phyloP scores from a whole-genome alignment of 2,113 vertebrate genomes.

The Raja brachyura region DNA sequence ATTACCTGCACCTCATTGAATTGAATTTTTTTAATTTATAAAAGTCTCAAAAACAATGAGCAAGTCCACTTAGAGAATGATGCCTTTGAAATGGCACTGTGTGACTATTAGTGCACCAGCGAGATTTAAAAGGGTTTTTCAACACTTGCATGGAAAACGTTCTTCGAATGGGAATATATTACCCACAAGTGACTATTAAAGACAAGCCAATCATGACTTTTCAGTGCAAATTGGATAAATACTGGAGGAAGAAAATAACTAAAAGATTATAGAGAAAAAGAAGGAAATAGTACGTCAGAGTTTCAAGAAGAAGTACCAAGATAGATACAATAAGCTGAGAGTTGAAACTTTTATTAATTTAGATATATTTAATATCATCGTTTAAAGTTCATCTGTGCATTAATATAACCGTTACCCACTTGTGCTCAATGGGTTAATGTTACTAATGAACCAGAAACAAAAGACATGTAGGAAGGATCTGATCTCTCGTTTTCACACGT shows the following conservation, averaged over 20 bases:
- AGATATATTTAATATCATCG: background rate
- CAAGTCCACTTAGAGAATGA: background rate
- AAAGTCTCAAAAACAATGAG: background rate
- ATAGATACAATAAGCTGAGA: background rate
- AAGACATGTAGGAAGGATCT: background rate
- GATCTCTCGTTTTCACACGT: no score
- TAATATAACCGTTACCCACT: background rate
- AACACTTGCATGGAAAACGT: background rate
- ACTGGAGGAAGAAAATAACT: conserved; percentile 1
- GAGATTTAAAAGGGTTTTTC: conserved; percentile 19
- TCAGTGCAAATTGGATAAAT: conserved; percentile 20
- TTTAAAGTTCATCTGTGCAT: background rate
- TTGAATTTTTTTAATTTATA: conserved; percentile 11
- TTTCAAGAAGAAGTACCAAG: background rate
- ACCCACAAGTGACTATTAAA: conserved; percentile 33
- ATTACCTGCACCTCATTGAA: conserved; percentile 17
- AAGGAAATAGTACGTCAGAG: background rate
- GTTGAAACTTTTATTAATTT: background rate
- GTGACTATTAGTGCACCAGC: conserved; percentile 10
- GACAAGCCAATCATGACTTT: conserved; percentile 13
- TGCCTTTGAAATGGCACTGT: conserved; percentile 18
- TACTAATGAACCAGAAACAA: background rate
- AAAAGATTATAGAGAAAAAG: background rate
- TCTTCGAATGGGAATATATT: conserved; percentile 20
- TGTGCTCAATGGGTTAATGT: background rate